Conservation (phyloP, 2,113 vertebrate genomes). For the Salvator merianae region DNA sequence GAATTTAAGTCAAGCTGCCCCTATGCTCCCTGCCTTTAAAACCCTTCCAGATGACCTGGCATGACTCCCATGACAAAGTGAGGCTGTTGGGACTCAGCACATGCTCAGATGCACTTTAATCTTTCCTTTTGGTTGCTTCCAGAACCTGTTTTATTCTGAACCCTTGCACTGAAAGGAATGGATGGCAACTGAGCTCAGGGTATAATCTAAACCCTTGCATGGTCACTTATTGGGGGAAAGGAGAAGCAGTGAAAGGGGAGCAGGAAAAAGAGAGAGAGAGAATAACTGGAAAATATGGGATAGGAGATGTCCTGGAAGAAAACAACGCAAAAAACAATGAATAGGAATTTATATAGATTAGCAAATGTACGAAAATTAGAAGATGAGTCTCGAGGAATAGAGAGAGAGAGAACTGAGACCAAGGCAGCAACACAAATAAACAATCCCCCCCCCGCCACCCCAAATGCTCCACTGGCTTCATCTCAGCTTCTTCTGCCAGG, state of each 20-base stretch:
- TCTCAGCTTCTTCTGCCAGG: background rate
- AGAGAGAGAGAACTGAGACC: background rate
- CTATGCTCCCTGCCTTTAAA: background rate
- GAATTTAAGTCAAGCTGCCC: background rate
- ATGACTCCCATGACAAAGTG: too few relatives aligned
- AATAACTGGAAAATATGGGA: background rate
- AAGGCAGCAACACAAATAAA: background rate
- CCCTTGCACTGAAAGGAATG: background rate
- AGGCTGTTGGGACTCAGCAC: background rate
- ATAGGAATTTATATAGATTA: background rate
- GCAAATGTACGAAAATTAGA: background rate
- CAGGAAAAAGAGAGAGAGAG: background rate
- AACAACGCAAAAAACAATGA: background rate
- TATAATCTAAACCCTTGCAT: background rate
- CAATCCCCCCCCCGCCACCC: background rate
- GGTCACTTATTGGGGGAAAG: background rate
- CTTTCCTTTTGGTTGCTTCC: too few relatives aligned
- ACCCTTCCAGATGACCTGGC: background rate
- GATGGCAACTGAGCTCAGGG: too few relatives aligned
- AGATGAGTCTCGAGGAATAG: background rate
- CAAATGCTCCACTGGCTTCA: background rate
- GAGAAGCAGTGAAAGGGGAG: background rate
- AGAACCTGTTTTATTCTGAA: background rate
- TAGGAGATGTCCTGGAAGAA: background rate
- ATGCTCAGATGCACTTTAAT: conserved; percentile 15